Base-by-base conservation (phyloP, 1,140 invertebrate species). In the Rhagoletis zephyria region DNA sequence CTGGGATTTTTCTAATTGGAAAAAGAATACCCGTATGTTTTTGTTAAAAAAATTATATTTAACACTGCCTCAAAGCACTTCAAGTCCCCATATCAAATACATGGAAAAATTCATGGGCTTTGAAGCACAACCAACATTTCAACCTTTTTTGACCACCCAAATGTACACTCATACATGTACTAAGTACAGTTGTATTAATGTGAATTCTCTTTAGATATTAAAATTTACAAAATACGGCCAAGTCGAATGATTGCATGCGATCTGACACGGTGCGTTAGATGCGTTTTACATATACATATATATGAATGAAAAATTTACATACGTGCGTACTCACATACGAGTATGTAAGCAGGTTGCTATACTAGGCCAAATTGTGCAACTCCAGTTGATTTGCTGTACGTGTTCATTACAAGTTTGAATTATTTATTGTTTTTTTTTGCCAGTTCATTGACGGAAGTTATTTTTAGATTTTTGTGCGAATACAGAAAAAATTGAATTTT, bases 401-500 rank as follows among this genome's bases (percentile, higher is more conserved):
- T 74, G 67, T 16, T 74, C 45, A 74, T 74, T 45, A 42, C 67
- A 16, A 0, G 67, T 74, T 48, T 48, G 40, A 74, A 14, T 16
- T 74, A 74, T 74, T 74, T 74, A 74, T 74, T 74, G 67, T 10
- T 67, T 12, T 5, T 67, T 67, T 67, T 16, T 64, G 63, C 30
- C n/a, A 64, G 63, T 5, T 19, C 9, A 42, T 42, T 42, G 14
- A 30, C 30, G 30, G 30, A 30, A 30, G 30, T 30, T 30, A 30
- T 30, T 30, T 30, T 30, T 30, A 30, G 30, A 30, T 30, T 30
- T 30, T 30, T 30, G 1, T 30, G 30, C 30, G 30, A 30, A 30
- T 30, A 30, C 30, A 30, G 30, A 30, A 30, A 30, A 30, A 30
- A 30, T 30, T 30, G 30, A 1, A 30, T 30, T 30, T 30, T 30